phyloP scores from a whole-genome alignment of 2,888 invertebrate species.

The Meandrusa payeni region DNA sequence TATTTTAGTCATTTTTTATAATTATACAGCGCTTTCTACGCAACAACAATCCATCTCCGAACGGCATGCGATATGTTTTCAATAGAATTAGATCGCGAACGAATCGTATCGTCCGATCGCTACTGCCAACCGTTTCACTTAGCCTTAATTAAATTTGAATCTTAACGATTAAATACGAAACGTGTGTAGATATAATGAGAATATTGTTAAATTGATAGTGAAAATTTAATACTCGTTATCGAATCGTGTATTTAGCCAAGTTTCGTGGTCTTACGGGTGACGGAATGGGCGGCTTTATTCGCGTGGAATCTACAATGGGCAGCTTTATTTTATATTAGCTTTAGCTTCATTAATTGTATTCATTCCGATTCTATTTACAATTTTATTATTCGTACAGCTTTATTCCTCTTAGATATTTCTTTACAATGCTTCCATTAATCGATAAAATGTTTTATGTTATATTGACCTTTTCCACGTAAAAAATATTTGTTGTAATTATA shows the following conservation, averaged over 20 bases:
- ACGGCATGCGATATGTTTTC: not conserved
- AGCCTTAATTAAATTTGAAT: slow-evolving; percentile 46
- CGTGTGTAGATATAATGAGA: slow-evolving; percentile 62
- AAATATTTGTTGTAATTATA: too few relatives aligned
- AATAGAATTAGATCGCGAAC: slow-evolving; percentile 35
- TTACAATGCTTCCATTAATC: not conserved
- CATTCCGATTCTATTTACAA: slow-evolving; percentile 7
- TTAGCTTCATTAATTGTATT: slow-evolving; percentile 15
- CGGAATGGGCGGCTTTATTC: slow-evolving; percentile 38
- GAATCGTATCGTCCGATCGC: too few relatives aligned
- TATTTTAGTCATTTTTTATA: too few relatives aligned
- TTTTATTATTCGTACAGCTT: not conserved
- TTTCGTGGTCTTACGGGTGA: slow-evolving; percentile 38
- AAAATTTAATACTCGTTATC: slow-evolving; percentile 77
- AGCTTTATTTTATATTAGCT: slow-evolving; percentile 22
- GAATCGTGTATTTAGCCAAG: slow-evolving; percentile 56
- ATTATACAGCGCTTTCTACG: slow-evolving; percentile 1
- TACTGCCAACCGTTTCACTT: slow-evolving; percentile 72
- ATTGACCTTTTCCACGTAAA: too few relatives aligned
- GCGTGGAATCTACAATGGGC: slow-evolving; percentile 26
- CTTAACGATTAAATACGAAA: slow-evolving; percentile 52
- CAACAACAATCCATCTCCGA: not conserved
- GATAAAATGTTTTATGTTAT: too few relatives aligned
- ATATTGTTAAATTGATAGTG: slow-evolving; percentile 74
- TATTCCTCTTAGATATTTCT: not conserved